A percentile compares a stretch with the other conserved stretches of the same genome.
Evolutionary conservation across 2,888 invertebrate species (phyloP).

Genomic region (Notodonta dromedarius): DNA sequence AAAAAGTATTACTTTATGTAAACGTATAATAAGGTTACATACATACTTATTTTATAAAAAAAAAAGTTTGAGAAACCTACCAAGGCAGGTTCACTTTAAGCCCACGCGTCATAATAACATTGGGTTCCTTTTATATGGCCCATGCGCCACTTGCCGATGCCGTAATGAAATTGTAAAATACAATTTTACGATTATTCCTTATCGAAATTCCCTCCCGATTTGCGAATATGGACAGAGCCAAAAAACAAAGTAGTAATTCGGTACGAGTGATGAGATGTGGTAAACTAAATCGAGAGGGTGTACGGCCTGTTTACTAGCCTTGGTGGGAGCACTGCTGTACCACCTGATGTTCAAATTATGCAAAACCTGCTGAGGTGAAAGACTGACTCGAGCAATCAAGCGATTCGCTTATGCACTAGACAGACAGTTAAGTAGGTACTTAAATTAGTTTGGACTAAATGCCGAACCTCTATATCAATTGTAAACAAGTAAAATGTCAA

Average conservation of each 20-base stretch:
- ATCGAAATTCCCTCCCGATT: constrained; percentile 46
- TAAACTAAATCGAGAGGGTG: background rate
- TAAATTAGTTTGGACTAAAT: too few relatives aligned
- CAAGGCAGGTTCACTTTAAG: constrained; percentile 1
- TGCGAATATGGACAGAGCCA: constrained; percentile 32
- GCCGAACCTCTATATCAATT: too few relatives aligned
- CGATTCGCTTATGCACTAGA: too few relatives aligned
- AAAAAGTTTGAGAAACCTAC: too few relatives aligned
- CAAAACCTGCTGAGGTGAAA: too few relatives aligned
- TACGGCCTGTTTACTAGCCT: background rate
- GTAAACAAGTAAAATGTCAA: too few relatives aligned
- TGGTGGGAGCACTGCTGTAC: too few relatives aligned
- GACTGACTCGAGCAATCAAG: too few relatives aligned
- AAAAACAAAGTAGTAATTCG: constrained; percentile 23
- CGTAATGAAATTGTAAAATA: constrained; percentile 61
- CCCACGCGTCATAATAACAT: constrained; percentile 19
- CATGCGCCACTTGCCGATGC: constrained; percentile 32
- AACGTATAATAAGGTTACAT: background rate
- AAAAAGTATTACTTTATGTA: background rate
- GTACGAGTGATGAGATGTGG: constrained; percentile 22
- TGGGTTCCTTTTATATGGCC: constrained; percentile 19
- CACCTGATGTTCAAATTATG: too few relatives aligned
- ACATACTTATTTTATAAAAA: background rate
- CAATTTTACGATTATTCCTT: constrained; percentile 51
- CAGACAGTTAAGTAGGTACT: too few relatives aligned